Percentiles rank a stretch among this genome's conserved stretches.
Conservation (phyloP, 2,113 vertebrate species). For the Eidolon helvum region DNA sequence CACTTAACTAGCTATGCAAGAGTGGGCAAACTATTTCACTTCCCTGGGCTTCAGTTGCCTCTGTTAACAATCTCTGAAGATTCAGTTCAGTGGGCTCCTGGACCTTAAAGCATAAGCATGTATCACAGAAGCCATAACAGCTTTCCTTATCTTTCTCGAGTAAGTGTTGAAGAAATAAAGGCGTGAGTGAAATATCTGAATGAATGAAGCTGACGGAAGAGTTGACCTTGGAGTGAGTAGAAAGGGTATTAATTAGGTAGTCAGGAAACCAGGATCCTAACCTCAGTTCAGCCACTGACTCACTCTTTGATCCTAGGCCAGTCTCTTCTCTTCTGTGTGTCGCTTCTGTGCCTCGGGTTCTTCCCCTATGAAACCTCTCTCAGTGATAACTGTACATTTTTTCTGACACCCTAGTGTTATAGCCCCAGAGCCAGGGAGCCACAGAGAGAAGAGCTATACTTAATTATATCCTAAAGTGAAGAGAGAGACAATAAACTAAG, state of each 20-base stretch:
- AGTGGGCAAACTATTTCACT: background rate
- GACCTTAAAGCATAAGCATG: background rate
- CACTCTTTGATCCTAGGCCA: fast-evolving
- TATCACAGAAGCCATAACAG: background rate
- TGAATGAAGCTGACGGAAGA: background rate
- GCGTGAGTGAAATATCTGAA: background rate
- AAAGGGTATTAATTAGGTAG: background rate
- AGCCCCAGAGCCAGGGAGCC: background rate
- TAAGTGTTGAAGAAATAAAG: background rate
- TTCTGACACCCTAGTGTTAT: background rate
- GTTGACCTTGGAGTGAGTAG: background rate
- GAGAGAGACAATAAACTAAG: background rate
- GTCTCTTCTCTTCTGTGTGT: background rate
- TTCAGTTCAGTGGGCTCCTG: background rate
- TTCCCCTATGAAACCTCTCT: background rate
- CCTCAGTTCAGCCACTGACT: background rate
- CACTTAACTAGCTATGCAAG: background rate
- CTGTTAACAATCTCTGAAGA: background rate
- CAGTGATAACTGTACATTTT: background rate
- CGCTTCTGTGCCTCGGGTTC: background rate
- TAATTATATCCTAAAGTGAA: background rate
- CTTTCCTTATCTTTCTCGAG: background rate
- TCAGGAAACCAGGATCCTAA: fast-evolving
- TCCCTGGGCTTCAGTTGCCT: background rate
- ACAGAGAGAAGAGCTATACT: background rate